Evolutionary conservation across 2,797 vertebrate species (phyloP), one percentile per base, ranked within the genome.

Genomic region (Petrocephalus sullivani): DNA sequence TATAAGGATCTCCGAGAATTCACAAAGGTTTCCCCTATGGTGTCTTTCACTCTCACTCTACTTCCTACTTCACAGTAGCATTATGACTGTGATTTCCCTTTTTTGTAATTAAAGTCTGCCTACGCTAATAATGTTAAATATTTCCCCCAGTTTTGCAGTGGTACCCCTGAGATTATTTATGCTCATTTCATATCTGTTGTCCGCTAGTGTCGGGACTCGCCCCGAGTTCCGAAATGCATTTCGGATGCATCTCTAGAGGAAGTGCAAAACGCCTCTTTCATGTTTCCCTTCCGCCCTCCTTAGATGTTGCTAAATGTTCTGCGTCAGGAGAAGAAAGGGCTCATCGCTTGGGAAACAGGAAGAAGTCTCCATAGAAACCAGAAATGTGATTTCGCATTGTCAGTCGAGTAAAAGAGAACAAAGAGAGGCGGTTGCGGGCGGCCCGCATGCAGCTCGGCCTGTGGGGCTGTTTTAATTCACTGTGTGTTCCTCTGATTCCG

Each of bases 291-390:
- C 57, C 71, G 51, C 51, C 53, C 28, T 85, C 57, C 81, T 88
- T 53, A 67, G 86, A 90, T 61, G 89, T 89, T 67, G 64, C 64
- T 89, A 88, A 89, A 91, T 88, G 89, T 89, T 88, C 46, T 87
- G 83, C 87, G 85, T 88, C 49, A 67, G 51, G 58, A 90, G 81
- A 53, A 56, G 33, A 86, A 49, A 37, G 75, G 86, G 81, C 64
- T 89, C 85, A 86, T 67, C 8, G 1, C 75, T 41, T 88, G 84
- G 67, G 86, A 89, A 90, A 89, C 85, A 87, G 90, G 88, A 91
- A 87, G 86, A 64, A 49, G 90, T 92, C 87, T 90, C 90, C 90
- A 91, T 91, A 88, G 91, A 90, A 92, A 91, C 91, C 56, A 57
- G 10, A 19, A 88, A 88, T 90, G 88, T 86, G 89, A 90, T 89